Evolutionary conservation across 2,797 vertebrate species (phyloP).

Genomic region (Sus cebifrons): DNA sequence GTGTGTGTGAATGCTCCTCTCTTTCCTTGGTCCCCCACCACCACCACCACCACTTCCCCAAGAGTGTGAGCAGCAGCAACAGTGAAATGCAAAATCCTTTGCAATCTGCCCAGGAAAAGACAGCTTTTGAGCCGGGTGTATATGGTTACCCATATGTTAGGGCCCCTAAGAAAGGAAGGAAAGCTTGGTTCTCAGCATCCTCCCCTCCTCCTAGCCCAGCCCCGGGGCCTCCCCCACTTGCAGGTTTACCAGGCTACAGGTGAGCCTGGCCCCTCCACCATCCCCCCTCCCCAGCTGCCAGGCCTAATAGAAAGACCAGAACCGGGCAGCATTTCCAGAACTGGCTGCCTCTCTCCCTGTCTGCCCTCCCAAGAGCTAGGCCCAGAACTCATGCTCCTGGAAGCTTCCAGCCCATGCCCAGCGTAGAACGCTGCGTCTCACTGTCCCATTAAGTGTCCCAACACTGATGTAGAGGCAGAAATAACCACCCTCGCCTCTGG

Average conservation of each 20-base stretch:
- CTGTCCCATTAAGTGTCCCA: neutral
- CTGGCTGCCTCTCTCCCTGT: neutral
- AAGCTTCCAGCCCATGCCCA: neutral
- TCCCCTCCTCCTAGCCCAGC: slow-evolving; percentile 37
- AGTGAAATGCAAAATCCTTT: slow-evolving; percentile 82
- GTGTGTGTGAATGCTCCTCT: slow-evolving; percentile 1
- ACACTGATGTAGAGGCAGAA: neutral
- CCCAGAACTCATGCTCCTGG: neutral
- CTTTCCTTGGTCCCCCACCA: slow-evolving; percentile 27
- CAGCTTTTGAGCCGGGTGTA: slow-evolving; percentile 85
- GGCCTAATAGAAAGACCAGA: neutral
- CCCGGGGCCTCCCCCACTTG: neutral
- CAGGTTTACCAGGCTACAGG: slow-evolving; percentile 4
- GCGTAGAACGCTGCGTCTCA: rapidly evolving
- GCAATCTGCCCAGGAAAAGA: slow-evolving; percentile 86
- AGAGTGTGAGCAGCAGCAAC: slow-evolving; percentile 77
- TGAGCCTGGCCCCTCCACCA: neutral
- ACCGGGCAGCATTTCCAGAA: neutral
- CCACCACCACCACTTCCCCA: neutral
- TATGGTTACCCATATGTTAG: slow-evolving; percentile 86
- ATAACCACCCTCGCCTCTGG: neutral
- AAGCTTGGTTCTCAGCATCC: neutral
- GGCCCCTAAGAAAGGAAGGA: slow-evolving; percentile 79
- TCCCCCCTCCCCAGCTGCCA: neutral
- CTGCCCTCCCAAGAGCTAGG: slow-evolving; percentile 32